Base-by-base conservation (phyloP, 2,888 invertebrate species). In the Caenorhabditis japonica region DNA sequence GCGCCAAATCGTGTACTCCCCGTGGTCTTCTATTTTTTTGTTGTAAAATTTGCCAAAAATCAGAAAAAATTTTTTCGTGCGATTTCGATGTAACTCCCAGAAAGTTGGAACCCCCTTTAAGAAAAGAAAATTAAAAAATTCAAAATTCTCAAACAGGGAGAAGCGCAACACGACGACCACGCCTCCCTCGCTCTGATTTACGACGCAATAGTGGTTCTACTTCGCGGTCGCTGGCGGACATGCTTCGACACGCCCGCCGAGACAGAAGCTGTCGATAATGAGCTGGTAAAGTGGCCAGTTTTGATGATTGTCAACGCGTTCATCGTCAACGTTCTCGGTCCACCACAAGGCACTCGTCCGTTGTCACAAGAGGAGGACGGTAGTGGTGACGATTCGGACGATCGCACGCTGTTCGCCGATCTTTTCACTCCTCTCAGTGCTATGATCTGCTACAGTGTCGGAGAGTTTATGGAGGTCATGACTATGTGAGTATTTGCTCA, bases 261-360 rank as follows among this genome's bases (percentile, higher is more conserved):
- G 30, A 59, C 62, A 3, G 74, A 72, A 15, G 39, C 25, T 17
- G 30, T 62, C 58, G 81, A 82, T 21, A 51, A 75, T 8, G 58
- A 74, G n/a, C 58, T 79, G 13, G 47, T 83, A 7, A 62, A 58
- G 17, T 46, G 46, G 8, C 82, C 85, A 4, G 83, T 82, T 0
- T 84, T 85, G 30, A 85, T 88, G 66, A 91, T 94, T 75, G 94
- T 94, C 87, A 92, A 93, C 87, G 92, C 92, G 2, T 94, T 93
- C 87, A 88, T 94, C 46, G 92, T 92, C 84, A 56, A 68, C 84
- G 92, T 94, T 88, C 89, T 95, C 73, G 92, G 93, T 7, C 92
- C 93, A 0, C 94, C 94, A 0, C 93, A 94, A 87, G 94, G 93
- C 25, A 90, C 89, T 41, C 89, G 92, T 78, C 79, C 80, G 4